Percentiles rank a stretch among this genome's conserved stretches.
phyloP scores from a whole-genome alignment of 92 coral and sea anemone species.

The Pocillopora meandrina region DNA sequence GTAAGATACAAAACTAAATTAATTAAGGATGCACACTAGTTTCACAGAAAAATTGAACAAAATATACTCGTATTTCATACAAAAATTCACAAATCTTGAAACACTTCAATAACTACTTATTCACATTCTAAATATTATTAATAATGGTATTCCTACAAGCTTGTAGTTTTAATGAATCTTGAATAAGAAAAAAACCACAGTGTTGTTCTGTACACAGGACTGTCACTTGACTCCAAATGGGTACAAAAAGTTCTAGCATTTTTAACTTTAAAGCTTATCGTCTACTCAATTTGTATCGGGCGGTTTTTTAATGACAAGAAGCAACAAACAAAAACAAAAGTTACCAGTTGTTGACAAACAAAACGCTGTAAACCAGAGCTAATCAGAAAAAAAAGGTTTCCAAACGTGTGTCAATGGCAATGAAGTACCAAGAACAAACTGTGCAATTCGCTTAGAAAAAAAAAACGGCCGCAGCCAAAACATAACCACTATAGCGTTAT shows the following conservation, averaged over 20 bases:
- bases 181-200: not conserved
- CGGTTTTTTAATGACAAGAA: not conserved
- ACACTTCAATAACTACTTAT: slow-evolving; percentile 25
- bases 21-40: slow-evolving; percentile 6
- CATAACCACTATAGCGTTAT: too few relatives aligned
- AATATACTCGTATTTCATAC: slow-evolving; percentile 41
- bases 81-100: slow-evolving; percentile 11
- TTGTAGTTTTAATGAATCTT: slow-evolving; percentile 5
- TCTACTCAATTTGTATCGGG: not conserved
- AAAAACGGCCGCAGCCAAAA: too few relatives aligned
- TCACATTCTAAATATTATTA: slow-evolving; percentile 30
- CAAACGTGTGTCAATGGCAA: not conserved
- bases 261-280: not conserved
- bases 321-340: not conserved
- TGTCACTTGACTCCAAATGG: not conserved
- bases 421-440: not conserved
- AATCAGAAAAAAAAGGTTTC: not conserved
- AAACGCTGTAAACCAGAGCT: not conserved
- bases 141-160: not conserved
- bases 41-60: slow-evolving; percentile 9
- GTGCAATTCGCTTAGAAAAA: too few relatives aligned
- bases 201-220: slow-evolving; percentile 25
- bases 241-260: not conserved
- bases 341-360: not conserved
- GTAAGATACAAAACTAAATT: slow-evolving; percentile 28